Evolutionary conservation across 2,888 invertebrate species (phyloP).

Genomic region (Limenitis camilla): DNA sequence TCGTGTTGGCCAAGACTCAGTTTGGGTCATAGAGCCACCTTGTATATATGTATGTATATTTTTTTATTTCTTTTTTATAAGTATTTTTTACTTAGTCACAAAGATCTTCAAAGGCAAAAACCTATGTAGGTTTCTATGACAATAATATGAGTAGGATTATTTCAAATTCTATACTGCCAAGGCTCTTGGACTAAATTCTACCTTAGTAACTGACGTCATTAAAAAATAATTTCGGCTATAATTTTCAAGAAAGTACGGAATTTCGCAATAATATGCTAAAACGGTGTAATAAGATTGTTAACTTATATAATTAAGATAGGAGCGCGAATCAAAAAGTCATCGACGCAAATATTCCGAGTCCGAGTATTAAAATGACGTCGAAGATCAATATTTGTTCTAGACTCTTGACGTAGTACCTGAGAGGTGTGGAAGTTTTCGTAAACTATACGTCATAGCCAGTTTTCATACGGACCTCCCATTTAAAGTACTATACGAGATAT

Average conservation of each 20-base stretch:
- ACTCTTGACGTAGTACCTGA: constrained; percentile 46
- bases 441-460: constrained; percentile 41
- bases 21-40: no score
- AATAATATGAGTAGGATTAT: no score
- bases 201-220: constrained; percentile 2
- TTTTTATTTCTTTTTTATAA: no score
- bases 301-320: constrained; percentile 31
- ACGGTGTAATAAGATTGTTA: constrained; percentile 24
- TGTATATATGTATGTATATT: no score
- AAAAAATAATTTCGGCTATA: not conserved
- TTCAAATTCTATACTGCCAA: no score
- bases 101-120: no score
- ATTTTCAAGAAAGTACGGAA: not conserved
- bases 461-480: constrained; percentile 6
- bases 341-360: constrained; percentile 21
- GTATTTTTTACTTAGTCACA: no score
- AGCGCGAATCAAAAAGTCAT: constrained; percentile 28
- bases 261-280: not conserved
- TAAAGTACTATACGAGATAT: constrained; percentile 1
- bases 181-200: not conserved
- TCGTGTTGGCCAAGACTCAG: no score
- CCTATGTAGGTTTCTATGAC: no score
- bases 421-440: constrained; percentile 65
- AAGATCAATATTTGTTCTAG: constrained; percentile 50
- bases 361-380: constrained; percentile 47